These are phyloP conservation scores for Cyanocitta stelleri DNA, from an alignment of 2,113 vertebrate genomes.

Conservation along the genomic window DNA sequence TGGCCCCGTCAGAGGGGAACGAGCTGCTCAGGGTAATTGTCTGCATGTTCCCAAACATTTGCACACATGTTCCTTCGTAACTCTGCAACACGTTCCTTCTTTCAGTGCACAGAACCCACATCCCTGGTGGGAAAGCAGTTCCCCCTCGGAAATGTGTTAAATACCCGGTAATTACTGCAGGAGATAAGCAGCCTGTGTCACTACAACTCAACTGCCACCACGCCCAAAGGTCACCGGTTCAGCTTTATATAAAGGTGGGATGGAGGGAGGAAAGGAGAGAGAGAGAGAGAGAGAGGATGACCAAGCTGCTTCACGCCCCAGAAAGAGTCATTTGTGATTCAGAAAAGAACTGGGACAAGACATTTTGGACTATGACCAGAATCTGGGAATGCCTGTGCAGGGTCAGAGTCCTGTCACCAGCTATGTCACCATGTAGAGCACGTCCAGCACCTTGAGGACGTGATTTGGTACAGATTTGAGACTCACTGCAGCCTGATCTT, in stretches of 20 bases:
- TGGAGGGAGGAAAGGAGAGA: neutral
- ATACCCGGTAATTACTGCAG: neutral
- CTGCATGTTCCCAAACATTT: neutral
- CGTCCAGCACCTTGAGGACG: fast-evolving
- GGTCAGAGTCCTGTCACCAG: neutral
- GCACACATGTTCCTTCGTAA: fast-evolving
- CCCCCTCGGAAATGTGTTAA: neutral
- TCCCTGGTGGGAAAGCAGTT: neutral
- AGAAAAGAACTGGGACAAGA: neutral
- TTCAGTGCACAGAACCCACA: neutral
- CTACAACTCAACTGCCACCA: neutral
- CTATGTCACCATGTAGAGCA: neutral
- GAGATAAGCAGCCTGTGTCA: neutral
- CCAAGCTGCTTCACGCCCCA: fast-evolving
- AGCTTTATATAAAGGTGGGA: neutral
- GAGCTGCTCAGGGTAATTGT: neutral
- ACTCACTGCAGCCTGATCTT: neutral
- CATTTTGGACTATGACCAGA: neutral
- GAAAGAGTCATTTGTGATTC: neutral
- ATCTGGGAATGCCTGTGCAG: neutral
- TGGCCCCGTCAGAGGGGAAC: neutral
- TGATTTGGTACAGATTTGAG: neutral
- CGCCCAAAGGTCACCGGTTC: neutral
- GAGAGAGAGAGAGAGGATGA: neutral
- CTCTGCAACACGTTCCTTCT: neutral